Conservation (phyloP, 2,113 vertebrate species). For the Xiphophorus hellerii region DNA sequence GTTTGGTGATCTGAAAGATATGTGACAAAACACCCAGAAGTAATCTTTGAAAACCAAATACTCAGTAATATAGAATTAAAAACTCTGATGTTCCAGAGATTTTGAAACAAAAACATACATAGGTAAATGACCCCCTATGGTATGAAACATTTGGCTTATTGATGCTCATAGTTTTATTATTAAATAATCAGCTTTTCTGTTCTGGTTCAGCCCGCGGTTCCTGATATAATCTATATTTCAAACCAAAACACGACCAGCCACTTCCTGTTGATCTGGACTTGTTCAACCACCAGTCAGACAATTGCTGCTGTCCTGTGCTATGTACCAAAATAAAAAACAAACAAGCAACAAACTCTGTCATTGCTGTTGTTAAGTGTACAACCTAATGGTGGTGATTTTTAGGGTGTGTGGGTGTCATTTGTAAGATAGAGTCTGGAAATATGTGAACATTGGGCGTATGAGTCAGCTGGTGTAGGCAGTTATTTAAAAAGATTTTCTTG, state of each 20-base stretch:
- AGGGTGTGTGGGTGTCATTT: constrained; percentile 47
- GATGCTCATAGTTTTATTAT: not conserved
- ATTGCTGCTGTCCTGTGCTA: not conserved
- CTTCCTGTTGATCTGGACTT: not conserved
- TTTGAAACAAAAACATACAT: too few relatives aligned
- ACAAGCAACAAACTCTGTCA: constrained; percentile 6
- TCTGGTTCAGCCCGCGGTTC: not conserved
- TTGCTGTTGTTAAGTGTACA: constrained; percentile 16
- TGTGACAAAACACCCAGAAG: too few relatives aligned
- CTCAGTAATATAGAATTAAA: too few relatives aligned
- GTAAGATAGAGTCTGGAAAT: constrained; percentile 55
- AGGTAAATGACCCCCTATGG: too few relatives aligned
- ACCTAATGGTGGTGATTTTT: constrained; percentile 33
- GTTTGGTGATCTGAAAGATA: too few relatives aligned
- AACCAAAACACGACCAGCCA: not conserved
- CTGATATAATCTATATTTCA: not conserved
- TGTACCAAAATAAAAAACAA: not conserved
- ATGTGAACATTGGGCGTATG: constrained; percentile 57
- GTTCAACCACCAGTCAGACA: constrained; percentile 5
- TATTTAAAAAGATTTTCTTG: constrained; percentile 67
- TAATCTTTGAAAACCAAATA: too few relatives aligned
- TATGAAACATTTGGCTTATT: not conserved
- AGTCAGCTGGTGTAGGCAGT: constrained; percentile 69
- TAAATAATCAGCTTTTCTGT: not conserved
- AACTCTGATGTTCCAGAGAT: too few relatives aligned